A percentile compares a stretch with the other conserved stretches of the same genome.
Evolutionary conservation across 2,888 invertebrate species (phyloP).

Genomic region (Platycnemis pennipes): DNA sequence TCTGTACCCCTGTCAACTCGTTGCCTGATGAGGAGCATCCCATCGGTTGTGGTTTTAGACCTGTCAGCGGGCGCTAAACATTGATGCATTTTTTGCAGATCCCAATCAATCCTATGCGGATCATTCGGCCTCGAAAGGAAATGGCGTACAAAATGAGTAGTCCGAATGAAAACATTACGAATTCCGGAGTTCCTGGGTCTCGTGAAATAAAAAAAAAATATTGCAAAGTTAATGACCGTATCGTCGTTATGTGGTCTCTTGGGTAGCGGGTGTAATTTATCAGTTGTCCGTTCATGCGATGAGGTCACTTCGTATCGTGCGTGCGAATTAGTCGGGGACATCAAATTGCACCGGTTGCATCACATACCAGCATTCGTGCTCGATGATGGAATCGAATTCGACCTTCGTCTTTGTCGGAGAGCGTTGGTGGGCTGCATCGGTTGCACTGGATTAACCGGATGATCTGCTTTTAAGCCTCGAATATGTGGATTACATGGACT

Average conservation of each 20-base stretch:
- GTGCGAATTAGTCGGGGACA: background rate
- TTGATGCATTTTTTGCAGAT: too few species aligned
- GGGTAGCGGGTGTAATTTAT: background rate
- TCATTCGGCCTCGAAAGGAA: background rate
- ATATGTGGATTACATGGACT: background rate
- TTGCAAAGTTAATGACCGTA: background rate
- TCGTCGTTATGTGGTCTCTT: background rate
- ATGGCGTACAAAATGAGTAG: background rate
- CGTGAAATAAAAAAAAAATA: background rate
- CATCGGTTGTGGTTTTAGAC: too few species aligned
- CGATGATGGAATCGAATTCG: background rate
- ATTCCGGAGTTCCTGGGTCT: background rate
- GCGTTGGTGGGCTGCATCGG: background rate
- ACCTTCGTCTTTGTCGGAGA: background rate
- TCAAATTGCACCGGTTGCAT: background rate
- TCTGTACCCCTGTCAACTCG: too few species aligned
- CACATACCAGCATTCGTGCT: background rate
- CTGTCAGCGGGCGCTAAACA: too few species aligned
- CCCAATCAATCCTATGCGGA: too few species aligned
- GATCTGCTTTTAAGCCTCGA: background rate
- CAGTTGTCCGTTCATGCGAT: background rate
- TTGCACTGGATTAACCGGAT: constrained; percentile 21
- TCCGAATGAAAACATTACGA: background rate
- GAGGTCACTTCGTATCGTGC: background rate
- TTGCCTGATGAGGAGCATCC: too few species aligned